Percentiles rank a stretch among this genome's conserved stretches.
phyloP scores from a whole-genome alignment of 64 coral and sea anemone genomes.

The Montipora sp. region DNA sequence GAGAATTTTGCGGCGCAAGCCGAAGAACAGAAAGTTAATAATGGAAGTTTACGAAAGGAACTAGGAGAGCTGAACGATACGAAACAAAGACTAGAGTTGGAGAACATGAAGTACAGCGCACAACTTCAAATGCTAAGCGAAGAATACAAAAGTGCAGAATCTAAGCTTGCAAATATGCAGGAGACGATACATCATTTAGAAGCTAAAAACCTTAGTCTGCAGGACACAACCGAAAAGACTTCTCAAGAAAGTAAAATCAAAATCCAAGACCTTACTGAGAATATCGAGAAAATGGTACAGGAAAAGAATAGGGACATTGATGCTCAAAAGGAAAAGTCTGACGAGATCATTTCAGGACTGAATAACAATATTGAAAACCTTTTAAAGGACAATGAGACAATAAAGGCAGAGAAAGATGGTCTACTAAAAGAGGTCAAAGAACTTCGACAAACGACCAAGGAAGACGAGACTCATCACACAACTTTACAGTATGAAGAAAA shows the following conservation, averaged over 20 bases:
- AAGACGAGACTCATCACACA: neutral
- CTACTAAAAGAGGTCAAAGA: slow-evolving; percentile 15
- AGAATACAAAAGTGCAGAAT: neutral
- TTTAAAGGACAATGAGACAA: slow-evolving; percentile 54
- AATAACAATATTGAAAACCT: slow-evolving; percentile 72
- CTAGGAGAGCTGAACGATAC: neutral
- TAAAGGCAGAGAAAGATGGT: slow-evolving; percentile 38
- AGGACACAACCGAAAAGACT: slow-evolving; percentile 30
- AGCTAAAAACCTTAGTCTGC: slow-evolving; percentile 21
- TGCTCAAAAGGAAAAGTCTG: slow-evolving; percentile 34
- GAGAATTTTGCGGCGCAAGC: neutral
- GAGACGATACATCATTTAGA: neutral
- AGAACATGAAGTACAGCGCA: neutral
- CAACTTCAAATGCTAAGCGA: neutral
- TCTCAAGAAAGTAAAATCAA: slow-evolving; percentile 34
- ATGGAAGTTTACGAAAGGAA: neutral
- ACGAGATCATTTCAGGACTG: slow-evolving; percentile 28
- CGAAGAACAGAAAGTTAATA: slow-evolving; percentile 1
- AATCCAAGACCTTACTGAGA: slow-evolving; percentile 1
- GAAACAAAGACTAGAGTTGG: neutral
- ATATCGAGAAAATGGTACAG: slow-evolving; percentile 45
- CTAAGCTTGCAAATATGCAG: neutral
- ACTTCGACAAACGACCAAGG: neutral
- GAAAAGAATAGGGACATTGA: slow-evolving; percentile 9
- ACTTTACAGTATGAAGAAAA: slow-evolving; percentile 31